Conservation (phyloP, 64 coral and sea anemone genomes). For the Platygyra sinensis region DNA sequence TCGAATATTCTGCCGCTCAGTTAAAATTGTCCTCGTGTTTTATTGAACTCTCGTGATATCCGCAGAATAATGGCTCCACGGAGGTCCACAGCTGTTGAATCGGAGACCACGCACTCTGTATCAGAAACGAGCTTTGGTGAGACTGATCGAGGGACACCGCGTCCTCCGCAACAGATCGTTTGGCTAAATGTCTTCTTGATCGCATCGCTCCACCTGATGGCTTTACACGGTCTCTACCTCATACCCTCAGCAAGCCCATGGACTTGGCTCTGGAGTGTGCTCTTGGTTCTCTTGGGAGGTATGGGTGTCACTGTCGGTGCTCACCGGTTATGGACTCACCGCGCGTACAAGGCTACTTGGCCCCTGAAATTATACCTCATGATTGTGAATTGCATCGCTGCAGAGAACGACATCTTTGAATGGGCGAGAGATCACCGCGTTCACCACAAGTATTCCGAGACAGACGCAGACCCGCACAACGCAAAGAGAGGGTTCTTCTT, state of each 20-base stretch:
- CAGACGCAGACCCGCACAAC: slow-evolving; percentile 81
- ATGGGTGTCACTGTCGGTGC: slow-evolving; percentile 67
- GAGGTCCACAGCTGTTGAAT: neutral
- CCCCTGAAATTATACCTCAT: slow-evolving; percentile 54
- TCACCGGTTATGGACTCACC: slow-evolving; percentile 79
- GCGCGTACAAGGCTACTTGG: slow-evolving; percentile 74
- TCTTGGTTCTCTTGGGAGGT: slow-evolving; percentile 32
- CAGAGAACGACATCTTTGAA: slow-evolving; percentile 87
- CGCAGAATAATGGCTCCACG: neutral
- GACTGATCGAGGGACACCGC: neutral
- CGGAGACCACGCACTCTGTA: neutral
- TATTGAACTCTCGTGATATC: too few species aligned
- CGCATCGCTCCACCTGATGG: slow-evolving; percentile 52
- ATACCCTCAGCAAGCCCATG: slow-evolving; percentile 60
- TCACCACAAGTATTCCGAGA: slow-evolving; percentile 86
- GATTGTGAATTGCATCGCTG: slow-evolving; percentile 44
- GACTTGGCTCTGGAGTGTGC: slow-evolving; percentile 44
- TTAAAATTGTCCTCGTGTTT: too few species aligned
- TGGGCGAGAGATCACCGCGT: slow-evolving; percentile 82
- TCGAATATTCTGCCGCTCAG: too few species aligned
- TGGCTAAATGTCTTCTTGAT: slow-evolving; percentile 79
- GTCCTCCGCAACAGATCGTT: slow-evolving; percentile 44
- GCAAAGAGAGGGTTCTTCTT: slow-evolving; percentile 88
- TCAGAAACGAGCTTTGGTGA: neutral
- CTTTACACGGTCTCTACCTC: slow-evolving; percentile 49